Base-by-base conservation (phyloP, 1,140 invertebrate species). In the Myzus persicae region DNA sequence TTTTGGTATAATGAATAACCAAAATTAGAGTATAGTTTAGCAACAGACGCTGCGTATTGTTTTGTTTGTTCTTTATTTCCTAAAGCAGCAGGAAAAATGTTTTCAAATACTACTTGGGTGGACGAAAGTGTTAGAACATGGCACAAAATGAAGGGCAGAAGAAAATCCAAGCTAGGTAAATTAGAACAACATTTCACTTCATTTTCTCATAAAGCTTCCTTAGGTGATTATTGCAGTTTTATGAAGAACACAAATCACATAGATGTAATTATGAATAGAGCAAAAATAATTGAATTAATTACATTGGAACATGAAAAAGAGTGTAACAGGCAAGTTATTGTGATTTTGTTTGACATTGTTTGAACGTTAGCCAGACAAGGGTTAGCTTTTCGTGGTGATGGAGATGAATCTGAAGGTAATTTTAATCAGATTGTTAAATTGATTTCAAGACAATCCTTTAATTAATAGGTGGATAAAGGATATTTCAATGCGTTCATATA, bases 161-260 rank as follows among this genome's bases (percentile, higher is more conserved):
- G 67, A 76, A 76, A 76, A 76, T 76, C 67, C n/a, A 76, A 76
- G 67, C n/a, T 76, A 36, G 67, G 67, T 76, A 76, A 76, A 76
- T 76, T 76, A 76, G 67, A 76, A 76, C 67, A 76, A 36, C 67
- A 76, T 76, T 76, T 76, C 67, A 76, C 67, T 76, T 76, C 67
- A n/a, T 76, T 76, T 36, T 76, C 67, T 76, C 67, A 76, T 76
- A 76, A 76, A 76, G n/a, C 14, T 76, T 76, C 67, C 67, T 20
- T 76, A 76, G 67, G 18, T 76, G 67, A 76, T 76, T 76, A 76
- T 59, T 59, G 54, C 54, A 59, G 54, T 59, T 59, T 31, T 59
- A 59, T 59, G 54, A 59, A 59, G 54, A 76, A 76, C 67, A n/a
- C n/a, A 76, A 76, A 76, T 76, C 67, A 36, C n/a, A 76, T 76